Percentiles rank a stretch among this genome's conserved stretches.
phyloP scores from a whole-genome alignment of 1,140 invertebrate genomes.

The Drosophila orena region DNA sequence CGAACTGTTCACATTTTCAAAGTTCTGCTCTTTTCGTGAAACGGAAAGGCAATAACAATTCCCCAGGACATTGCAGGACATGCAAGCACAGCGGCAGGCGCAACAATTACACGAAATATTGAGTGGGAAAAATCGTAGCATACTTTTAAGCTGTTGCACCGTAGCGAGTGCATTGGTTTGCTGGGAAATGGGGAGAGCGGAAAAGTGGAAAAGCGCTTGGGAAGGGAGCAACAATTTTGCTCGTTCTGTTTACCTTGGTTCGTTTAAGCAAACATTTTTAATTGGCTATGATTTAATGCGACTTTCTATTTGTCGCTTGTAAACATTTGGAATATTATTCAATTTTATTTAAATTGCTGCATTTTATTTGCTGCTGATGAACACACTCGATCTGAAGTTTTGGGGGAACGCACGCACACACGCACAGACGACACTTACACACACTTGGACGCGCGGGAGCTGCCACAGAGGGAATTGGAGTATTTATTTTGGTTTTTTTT shows the following conservation, averaged over 20 bases:
- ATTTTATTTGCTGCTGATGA: slow-evolving; percentile 55
- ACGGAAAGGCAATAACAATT: slow-evolving; percentile 6
- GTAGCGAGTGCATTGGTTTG: slow-evolving; percentile 37
- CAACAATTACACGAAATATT: slow-evolving; percentile 47
- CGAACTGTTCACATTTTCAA: neutral
- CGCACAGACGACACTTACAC: slow-evolving; percentile 53
- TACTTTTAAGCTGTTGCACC: slow-evolving; percentile 77
- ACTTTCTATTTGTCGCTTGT: slow-evolving; percentile 20
- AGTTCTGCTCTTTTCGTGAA: neutral
- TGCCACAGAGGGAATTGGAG: slow-evolving; percentile 40
- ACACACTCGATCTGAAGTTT: slow-evolving; percentile 62
- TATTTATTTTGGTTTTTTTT: slow-evolving; percentile 1
- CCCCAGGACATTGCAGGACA: slow-evolving; percentile 6
- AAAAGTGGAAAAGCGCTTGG: slow-evolving; percentile 4
- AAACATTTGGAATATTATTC: neutral
- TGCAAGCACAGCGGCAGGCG: slow-evolving; percentile 11
- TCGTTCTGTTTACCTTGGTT: slow-evolving; percentile 44
- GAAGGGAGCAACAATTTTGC: slow-evolving; percentile 44
- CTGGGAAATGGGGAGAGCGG: slow-evolving; percentile 7
- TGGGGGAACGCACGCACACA: slow-evolving; percentile 29
- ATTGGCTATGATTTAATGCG: slow-evolving; percentile 38
- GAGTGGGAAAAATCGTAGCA: slow-evolving; percentile 53
- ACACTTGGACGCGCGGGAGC: slow-evolving; percentile 42
- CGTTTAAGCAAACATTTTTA: slow-evolving; percentile 55
- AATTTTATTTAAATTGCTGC: slow-evolving; percentile 10